Percentiles rank a stretch among this genome's conserved stretches.
These are phyloP conservation scores for Epirrhoe tristata DNA, from an alignment of 2,888 invertebrate species.

Conservation along the genomic window DNA sequence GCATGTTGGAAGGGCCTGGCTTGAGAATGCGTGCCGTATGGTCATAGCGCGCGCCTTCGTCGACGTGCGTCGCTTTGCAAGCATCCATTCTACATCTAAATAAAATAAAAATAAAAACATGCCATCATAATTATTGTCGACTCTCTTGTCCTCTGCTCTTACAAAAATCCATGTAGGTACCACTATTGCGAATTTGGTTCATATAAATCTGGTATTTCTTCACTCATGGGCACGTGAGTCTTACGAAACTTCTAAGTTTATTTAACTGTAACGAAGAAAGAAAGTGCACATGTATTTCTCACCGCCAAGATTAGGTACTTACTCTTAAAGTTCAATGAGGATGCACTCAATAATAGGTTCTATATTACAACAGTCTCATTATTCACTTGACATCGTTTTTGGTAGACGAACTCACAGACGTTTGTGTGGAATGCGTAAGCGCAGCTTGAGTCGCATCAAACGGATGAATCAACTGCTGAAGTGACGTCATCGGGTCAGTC, in stretches of 20 bases:
- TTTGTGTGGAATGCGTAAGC: constrained; percentile 68
- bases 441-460: constrained; percentile 52
- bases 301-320: constrained; percentile 6
- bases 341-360: constrained; percentile 41
- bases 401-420: constrained; percentile 62
- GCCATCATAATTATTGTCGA: constrained; percentile 41
- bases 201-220: neutral
- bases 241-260: too few species aligned
- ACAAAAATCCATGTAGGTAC: constrained; percentile 12
- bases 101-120: too few species aligned
- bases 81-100: constrained; percentile 42
- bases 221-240: neutral
- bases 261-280: neutral
- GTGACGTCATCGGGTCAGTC: constrained; percentile 77
- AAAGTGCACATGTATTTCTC: neutral
- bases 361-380: constrained; percentile 42
- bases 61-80: constrained; percentile 62
- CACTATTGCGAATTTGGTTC: too few species aligned
- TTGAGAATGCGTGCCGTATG: constrained; percentile 61
- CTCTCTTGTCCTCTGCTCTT: constrained; percentile 31
- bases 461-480: constrained; percentile 63
- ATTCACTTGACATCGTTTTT: constrained; percentile 53
- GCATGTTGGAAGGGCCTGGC: constrained; percentile 52
- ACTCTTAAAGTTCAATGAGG: constrained; percentile 33
- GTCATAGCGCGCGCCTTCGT: constrained; percentile 47